phyloP scores from a whole-genome alignment of 2,797 vertebrate species.

The Coendou prehensilis region DNA sequence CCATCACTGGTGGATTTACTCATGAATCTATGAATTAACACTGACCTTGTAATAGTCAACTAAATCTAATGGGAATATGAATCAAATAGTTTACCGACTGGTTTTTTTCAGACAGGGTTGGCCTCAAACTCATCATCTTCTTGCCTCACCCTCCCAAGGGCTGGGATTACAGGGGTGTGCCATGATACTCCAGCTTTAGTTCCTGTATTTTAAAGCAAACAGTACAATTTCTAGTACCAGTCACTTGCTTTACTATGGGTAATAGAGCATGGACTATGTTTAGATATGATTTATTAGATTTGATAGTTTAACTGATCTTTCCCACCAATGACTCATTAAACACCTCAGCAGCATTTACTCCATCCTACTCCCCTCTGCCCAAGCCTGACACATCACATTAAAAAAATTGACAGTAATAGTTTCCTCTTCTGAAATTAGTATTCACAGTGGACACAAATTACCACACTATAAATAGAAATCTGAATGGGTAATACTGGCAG shows the following conservation, averaged over 20 bases:
- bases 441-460: constrained; percentile 18
- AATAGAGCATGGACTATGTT: background rate
- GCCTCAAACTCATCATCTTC: background rate
- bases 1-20: background rate
- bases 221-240: background rate
- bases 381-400: background rate
- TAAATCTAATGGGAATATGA: background rate
- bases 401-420: background rate
- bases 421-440: constrained; percentile 55
- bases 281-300: background rate
- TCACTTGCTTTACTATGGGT: background rate
- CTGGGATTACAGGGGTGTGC: background rate
- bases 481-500: constrained; percentile 26
- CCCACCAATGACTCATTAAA: background rate
- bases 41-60: background rate
- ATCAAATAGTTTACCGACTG: background rate
- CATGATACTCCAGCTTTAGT: background rate
- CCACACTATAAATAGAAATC: constrained; percentile 45
- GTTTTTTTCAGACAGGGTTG: background rate
- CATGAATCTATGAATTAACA: constrained; percentile 27
- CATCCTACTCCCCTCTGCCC: background rate
- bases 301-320: background rate
- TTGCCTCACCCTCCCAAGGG: background rate
- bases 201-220: constrained; percentile 11
- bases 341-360: background rate